These are phyloP conservation scores for Endotricha flammealis DNA, from an alignment of 2,888 invertebrate species.

Conservation along the genomic window DNA sequence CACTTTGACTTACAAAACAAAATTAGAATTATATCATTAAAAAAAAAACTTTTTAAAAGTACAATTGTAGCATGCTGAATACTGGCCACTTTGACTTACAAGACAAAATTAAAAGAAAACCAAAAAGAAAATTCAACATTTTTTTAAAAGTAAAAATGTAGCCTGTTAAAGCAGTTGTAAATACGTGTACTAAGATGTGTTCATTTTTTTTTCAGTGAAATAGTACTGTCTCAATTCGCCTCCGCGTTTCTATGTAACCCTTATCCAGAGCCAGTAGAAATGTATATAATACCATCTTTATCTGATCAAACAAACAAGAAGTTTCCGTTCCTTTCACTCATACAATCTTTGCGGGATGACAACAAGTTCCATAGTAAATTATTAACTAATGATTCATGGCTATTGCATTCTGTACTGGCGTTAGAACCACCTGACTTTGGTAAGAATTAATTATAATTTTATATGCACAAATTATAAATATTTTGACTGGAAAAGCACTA, in stretches of 20 bases:
- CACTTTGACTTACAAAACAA: no score
- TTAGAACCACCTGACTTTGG: conserved; percentile 82
- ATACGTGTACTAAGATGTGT: neutral
- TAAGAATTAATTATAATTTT: conserved; percentile 49
- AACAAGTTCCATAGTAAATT: conserved; percentile 62
- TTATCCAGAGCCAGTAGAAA: conserved; percentile 82
- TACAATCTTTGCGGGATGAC: conserved; percentile 59
- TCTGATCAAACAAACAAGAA: conserved; percentile 51
- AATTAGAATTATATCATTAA: no score
- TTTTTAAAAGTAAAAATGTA: no score
- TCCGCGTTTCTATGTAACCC: conserved; percentile 82
- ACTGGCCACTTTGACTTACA: no score
- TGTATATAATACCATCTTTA: conserved; percentile 84
- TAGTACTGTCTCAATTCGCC: conserved; percentile 77
- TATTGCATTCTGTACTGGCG: conserved; percentile 83
- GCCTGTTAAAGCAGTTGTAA: no score
- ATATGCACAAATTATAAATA: neutral
- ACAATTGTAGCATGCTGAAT: no score
- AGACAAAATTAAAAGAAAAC: no score
- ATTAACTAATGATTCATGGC: conserved; percentile 77
- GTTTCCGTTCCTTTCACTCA: conserved; percentile 74
- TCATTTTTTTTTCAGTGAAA: conserved; percentile 42
- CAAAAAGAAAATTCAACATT: no score
- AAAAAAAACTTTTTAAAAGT: no score
- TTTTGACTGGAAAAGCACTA: no score